Evolutionary conservation across 2,888 invertebrate species (phyloP), one percentile per base, ranked within the genome.

Genomic region (Calameuta filiformis): DNA sequence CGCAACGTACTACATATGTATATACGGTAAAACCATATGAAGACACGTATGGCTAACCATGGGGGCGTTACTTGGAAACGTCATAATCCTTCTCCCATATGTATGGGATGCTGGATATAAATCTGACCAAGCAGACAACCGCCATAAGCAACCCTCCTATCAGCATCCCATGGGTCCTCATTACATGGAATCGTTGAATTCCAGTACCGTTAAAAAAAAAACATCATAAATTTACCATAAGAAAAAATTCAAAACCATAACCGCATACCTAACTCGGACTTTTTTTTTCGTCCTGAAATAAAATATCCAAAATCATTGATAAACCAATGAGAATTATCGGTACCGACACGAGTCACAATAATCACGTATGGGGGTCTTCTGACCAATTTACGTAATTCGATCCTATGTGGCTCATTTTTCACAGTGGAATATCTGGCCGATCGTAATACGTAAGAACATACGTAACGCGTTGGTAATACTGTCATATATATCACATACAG

Each of bases 31-130:
- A 34, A 11, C 71, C 71, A 34, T 34, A 71, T 34, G 71, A 71
- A 71, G 71, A 75, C 77, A 37, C 77, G 75, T 73, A 40, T 31
- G 79, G 34, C 77, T 77, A 71, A 68, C 31, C 31, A 12, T 30
- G 77, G 82, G 81, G 82, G 81, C 81, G 82, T 85, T 88, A 87
- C 89, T 89, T 74, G 85, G 88, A 89, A 89, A 89, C 85, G 85
- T 88, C 89, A 88, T 89, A 89, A 89, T 88, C 87, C 85, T 76
- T 75, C 68, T 33, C 30, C 12, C 30, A 15, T 40, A n/a, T 40
- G 23, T 31, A 30, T 23, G 79, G 77, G 82, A 80, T 82, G 79
- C 79, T 78, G 79, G 76, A 76, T 84, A 84, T 85, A 85, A 85
- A 85, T 85, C 85, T 85, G 33, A 56, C 23, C 56, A 6, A 23